Percentiles rank a stretch among this genome's conserved stretches.
phyloP scores from a whole-genome alignment of 2,888 invertebrate genomes.

The Microctonus hyperodae region DNA sequence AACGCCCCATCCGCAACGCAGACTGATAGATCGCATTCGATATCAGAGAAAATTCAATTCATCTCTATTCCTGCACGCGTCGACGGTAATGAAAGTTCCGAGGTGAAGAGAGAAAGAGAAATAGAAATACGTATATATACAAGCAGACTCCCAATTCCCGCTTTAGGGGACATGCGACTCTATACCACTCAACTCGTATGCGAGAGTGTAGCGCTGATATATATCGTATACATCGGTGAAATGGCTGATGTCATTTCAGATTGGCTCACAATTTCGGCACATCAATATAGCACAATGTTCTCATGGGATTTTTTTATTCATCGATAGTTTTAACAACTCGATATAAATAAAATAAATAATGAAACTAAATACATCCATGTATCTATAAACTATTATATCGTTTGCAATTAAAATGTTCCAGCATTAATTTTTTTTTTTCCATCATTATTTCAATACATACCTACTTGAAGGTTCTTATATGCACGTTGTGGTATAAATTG shows the following conservation, averaged over 20 bases:
- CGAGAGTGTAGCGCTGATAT: not conserved
- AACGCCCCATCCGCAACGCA: constrained; percentile 7
- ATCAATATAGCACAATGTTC: constrained; percentile 10
- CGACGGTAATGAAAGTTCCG: constrained; percentile 33
- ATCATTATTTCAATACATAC: not conserved
- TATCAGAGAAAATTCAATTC: constrained; percentile 33
- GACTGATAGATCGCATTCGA: constrained; percentile 33
- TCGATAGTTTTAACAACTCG: not conserved
- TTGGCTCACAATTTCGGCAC: constrained; percentile 23
- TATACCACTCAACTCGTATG: constrained; percentile 1
- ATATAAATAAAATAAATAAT: not conserved
- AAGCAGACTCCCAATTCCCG: constrained; percentile 8
- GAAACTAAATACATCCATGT: not conserved
- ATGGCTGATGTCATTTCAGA: constrained; percentile 35
- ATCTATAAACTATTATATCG: not conserved
- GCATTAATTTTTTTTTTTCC: constrained; percentile 1
- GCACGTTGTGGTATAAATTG: not conserved
- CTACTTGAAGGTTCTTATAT: not conserved
- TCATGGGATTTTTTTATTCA: constrained; percentile 4
- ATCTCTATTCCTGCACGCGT: constrained; percentile 29
- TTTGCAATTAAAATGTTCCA: not conserved
- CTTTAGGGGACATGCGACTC: constrained; percentile 14
- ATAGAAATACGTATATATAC: constrained; percentile 8
- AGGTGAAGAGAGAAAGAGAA: constrained; percentile 19
- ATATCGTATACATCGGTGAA: constrained; percentile 19